Conservation (phyloP, 2,797 vertebrate species). For the Ceyx erithaca region DNA sequence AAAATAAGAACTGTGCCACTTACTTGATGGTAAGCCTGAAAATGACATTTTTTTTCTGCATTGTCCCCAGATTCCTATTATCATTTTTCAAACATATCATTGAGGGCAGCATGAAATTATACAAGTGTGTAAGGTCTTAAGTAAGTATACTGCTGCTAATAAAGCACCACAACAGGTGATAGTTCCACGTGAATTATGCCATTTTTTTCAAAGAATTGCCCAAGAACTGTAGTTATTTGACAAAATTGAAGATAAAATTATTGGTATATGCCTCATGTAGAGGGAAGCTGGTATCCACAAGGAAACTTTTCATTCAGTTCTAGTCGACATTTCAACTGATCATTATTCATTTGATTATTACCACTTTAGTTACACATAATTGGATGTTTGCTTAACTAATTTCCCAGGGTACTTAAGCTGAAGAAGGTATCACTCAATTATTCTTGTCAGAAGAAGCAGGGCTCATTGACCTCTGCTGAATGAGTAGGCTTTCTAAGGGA, state of each 20-base stretch:
- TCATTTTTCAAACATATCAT: neutral
- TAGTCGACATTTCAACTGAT: neutral
- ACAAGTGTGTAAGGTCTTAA: neutral
- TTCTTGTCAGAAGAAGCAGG: neutral
- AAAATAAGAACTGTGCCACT: neutral
- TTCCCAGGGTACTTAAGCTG: neutral
- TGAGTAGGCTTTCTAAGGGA: neutral
- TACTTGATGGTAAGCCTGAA: neutral
- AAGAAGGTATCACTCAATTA: neutral
- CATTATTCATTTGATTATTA: constrained; percentile 24
- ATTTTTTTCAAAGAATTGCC: neutral
- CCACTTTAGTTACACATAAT: neutral
- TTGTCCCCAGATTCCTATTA: neutral
- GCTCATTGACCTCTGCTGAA: neutral
- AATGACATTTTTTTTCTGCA: neutral
- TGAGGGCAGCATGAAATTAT: neutral
- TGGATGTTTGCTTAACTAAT: neutral
- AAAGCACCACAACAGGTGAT: neutral
- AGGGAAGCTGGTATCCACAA: neutral
- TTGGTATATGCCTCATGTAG: neutral
- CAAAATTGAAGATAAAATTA: neutral
- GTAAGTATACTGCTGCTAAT: neutral
- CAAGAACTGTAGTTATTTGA: neutral
- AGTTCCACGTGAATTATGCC: neutral
- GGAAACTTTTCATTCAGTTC: neutral